Evolutionary conservation across 2,113 vertebrate genomes (phyloP).

Genomic region (Trematomus loennbergii): DNA sequence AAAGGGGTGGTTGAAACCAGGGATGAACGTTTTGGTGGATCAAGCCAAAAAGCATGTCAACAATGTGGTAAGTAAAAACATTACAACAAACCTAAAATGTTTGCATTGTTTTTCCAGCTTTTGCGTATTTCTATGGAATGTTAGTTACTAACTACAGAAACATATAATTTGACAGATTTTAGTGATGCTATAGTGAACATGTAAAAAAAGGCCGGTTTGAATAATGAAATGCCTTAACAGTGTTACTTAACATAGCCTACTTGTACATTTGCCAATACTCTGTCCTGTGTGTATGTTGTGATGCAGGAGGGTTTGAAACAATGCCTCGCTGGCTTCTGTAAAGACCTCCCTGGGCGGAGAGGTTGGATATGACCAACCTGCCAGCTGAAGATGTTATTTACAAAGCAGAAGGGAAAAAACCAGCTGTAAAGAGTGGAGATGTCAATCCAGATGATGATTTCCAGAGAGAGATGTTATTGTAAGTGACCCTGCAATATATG

Average conservation of each 20-base stretch:
- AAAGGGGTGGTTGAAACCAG: constrained; percentile 90
- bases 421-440: constrained; percentile 21
- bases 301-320: constrained; percentile 89
- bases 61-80: constrained; percentile 86
- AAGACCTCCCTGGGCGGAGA: constrained; percentile 91
- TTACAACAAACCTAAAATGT: background rate
- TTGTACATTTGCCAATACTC: background rate
- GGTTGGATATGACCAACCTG: constrained; percentile 89
- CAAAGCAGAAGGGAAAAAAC: constrained; percentile 60
- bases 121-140: background rate
- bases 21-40: constrained; percentile 90
- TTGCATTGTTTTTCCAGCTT: background rate
- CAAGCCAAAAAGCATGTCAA: constrained; percentile 84
- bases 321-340: constrained; percentile 88
- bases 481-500: constrained; percentile 67
- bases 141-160: no score
- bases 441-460: constrained; percentile 93
- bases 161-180: background rate
- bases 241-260: background rate
- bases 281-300: background rate
- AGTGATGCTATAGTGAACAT: background rate
- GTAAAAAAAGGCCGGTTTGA: no score
- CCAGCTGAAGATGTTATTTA: constrained; percentile 74
- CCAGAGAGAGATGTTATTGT: constrained; percentile 97
- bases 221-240: background rate